A percentile compares a stretch with the other conserved stretches of the same genome.
Conservation (phyloP, 2,797 vertebrate species). For the Poeciliopsis paucimaculata region DNA sequence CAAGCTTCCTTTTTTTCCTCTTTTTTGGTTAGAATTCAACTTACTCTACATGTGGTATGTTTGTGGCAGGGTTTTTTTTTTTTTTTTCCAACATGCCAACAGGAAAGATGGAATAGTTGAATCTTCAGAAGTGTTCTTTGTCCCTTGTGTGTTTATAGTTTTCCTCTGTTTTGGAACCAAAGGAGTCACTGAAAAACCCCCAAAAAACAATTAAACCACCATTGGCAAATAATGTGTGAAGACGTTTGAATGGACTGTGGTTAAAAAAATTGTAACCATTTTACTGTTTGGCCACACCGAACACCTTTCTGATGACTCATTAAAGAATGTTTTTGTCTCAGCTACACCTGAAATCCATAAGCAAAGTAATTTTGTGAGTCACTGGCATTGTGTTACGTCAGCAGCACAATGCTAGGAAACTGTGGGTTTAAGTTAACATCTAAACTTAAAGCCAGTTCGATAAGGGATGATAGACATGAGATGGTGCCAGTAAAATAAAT, state of each 20-base stretch:
- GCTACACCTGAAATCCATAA: not conserved
- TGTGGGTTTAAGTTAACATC: not conserved
- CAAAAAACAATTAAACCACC: not conserved
- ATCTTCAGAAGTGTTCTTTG: not conserved
- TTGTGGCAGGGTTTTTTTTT: not conserved
- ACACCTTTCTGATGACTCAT: not conserved
- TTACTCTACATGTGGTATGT: not conserved
- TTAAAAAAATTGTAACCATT: not conserved
- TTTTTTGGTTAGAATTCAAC: not conserved
- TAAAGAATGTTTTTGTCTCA: not conserved
- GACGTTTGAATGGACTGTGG: not conserved
- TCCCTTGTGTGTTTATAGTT: not conserved
- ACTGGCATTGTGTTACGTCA: not conserved
- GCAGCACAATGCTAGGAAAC: not conserved
- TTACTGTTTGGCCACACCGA: not conserved
- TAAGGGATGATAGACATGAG: not conserved
- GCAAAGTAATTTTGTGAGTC: not conserved
- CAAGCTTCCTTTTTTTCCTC: not conserved
- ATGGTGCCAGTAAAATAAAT: not conserved
- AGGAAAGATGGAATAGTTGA: not conserved
- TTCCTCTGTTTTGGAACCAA: not conserved
- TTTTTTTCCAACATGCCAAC: not conserved
- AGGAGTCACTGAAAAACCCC: not conserved
- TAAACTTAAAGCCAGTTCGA: not conserved
- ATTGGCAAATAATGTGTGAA: not conserved